A percentile compares a stretch with the other conserved stretches of the same genome.
Evolutionary conservation across 2,888 invertebrate species (phyloP).

Genomic region (Epirrita christyi): DNA sequence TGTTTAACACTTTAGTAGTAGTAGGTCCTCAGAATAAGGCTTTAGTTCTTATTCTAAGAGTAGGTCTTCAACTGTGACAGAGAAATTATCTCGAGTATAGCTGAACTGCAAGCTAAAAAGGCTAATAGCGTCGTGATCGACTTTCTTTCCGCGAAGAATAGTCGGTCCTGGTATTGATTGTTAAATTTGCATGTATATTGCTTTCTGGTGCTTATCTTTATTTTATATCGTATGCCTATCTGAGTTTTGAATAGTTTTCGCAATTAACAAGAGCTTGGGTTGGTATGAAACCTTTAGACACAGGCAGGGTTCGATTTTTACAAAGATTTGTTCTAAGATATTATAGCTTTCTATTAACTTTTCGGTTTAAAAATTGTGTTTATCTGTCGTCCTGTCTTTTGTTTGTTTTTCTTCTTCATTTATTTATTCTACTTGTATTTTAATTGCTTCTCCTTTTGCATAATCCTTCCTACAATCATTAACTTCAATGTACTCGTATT

Average conservation of each 20-base stretch:
- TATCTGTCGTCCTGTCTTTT: too few relatives aligned
- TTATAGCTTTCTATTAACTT: too few relatives aligned
- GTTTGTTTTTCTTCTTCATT: not conserved
- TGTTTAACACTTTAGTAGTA: conserved; percentile 16
- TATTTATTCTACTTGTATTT: not conserved
- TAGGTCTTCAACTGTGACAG: conserved; percentile 58
- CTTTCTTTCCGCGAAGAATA: conserved; percentile 50
- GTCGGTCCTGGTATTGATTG: conserved; percentile 25
- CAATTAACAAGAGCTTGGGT: not conserved
- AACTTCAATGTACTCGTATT: conserved; percentile 6
- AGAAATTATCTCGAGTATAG: conserved; percentile 60
- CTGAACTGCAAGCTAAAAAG: conserved; percentile 58
- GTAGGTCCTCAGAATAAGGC: conserved; percentile 51
- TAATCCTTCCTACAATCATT: conserved; percentile 1
- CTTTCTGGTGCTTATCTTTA: not conserved
- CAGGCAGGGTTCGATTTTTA: too few relatives aligned
- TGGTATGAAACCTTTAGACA: not conserved
- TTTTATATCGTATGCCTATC: not conserved
- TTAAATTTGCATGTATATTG: conserved; percentile 27
- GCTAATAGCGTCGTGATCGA: conserved; percentile 52
- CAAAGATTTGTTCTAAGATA: too few relatives aligned
- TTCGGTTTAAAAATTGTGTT: too few relatives aligned
- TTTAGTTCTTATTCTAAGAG: too few relatives aligned
- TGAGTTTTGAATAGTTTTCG: not conserved
- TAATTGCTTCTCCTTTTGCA: conserved; percentile 11